A percentile compares a stretch with the other conserved stretches of the same genome.
Evolutionary conservation across 2,888 invertebrate genomes (phyloP).

Genomic region (Cheilosia soror): DNA sequence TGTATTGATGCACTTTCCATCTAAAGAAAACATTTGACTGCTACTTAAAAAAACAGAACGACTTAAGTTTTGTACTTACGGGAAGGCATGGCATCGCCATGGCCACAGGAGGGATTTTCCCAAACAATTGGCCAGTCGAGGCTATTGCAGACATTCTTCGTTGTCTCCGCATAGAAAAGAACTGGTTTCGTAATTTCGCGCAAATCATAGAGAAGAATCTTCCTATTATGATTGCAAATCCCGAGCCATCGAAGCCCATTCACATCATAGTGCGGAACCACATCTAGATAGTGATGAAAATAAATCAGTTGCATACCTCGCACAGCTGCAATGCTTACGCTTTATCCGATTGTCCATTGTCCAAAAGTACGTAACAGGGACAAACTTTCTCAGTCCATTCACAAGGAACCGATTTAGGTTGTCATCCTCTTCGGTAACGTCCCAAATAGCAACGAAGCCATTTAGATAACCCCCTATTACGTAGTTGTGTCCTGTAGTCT

Average conservation of each 20-base stretch:
- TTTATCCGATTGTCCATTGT: conserved; percentile 47
- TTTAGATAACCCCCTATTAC: conserved; percentile 87
- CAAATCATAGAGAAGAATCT: conserved; percentile 79
- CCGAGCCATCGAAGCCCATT: conserved; percentile 81
- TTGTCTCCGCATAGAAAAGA: conserved; percentile 75
- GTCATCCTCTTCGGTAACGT: conserved; percentile 83
- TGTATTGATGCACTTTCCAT: conserved; percentile 58
- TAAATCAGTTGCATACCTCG: neutral
- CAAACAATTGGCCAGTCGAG: conserved; percentile 81
- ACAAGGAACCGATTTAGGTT: conserved; percentile 79
- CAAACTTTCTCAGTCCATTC: conserved; percentile 82
- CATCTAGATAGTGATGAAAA: conserved; percentile 74
- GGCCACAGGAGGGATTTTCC: conserved; percentile 78
- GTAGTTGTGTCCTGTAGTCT: conserved; percentile 82
- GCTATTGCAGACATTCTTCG: conserved; percentile 76
- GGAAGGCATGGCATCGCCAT: conserved; percentile 77
- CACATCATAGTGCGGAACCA: conserved; percentile 81
- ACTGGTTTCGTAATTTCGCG: conserved; percentile 78
- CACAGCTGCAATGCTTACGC: conserved; percentile 24
- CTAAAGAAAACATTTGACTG: conserved; percentile 31
- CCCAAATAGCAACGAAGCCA: conserved; percentile 87
- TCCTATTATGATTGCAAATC: conserved; percentile 76
- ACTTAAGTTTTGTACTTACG: conserved; percentile 76
- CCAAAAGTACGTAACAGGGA: conserved; percentile 83
- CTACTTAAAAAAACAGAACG: too few species aligned